Evolutionary conservation across 2,888 invertebrate species (phyloP), one percentile per base, ranked within the genome.

Genomic region (Habrosyne pyritoides): DNA sequence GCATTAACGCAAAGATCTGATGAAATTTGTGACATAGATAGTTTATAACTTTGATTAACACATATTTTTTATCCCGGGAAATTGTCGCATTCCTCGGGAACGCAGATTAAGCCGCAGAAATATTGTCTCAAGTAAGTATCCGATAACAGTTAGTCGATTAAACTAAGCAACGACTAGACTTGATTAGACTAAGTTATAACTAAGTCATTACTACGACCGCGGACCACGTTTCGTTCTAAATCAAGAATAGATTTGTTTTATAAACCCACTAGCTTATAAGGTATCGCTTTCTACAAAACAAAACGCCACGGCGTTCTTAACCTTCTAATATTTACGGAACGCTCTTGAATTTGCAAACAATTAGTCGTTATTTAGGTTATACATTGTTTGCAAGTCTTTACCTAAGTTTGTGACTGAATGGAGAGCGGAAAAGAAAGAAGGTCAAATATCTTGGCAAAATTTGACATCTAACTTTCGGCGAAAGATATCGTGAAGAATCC

Each of bases 191-290:
- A 21, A 21, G 50, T 21, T 50, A 18, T 28, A 50, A 50, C 30
- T 28, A 50, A 50, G 10, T 28, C 24, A 50, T 26, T 28, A 50
- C 30, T 28, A 50, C 12, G 28, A 42, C 42, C 50, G 22, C 18
- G 5, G 28, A 30, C 26, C 50, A 50, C 50, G 50, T 50, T 10
- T 21, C 28, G 21, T 14, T 42, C 50, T 50, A 50, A 50, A 50
- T 30, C 50, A 10, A 50, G 28, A 50, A 50, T 50, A 50, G 18
- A 21, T 28, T 50, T 28, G 21, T 28, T 50, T 28, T 28, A 50
- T 18, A 50, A 50, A 50, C 50, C 50, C 30, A 42, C 18, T 42
- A 18, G 42, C 18, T 42, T 42, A 18, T 42, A 42, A 18, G 42
- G 42, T 42, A 42, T 42, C 42, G 42, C 42, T 42, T 42, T 42